phyloP scores from a whole-genome alignment of 1,140 invertebrate genomes.

The Brachionus paranguensis region DNA sequence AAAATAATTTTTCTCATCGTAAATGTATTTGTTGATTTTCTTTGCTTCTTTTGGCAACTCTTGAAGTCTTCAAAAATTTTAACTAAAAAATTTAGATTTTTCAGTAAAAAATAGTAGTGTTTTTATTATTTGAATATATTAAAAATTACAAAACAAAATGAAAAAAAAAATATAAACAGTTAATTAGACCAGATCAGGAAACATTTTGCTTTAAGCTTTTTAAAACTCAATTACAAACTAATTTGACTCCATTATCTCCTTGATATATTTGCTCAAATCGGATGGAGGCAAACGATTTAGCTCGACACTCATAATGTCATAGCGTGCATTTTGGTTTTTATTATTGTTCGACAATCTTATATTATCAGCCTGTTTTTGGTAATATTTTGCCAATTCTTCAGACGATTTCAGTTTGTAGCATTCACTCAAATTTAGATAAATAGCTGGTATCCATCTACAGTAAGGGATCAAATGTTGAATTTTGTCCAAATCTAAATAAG shows the following conservation, averaged over 20 bases:
- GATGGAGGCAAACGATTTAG: slow-evolving; percentile 6
- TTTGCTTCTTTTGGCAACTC: no score
- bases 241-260: background rate
- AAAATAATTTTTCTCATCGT: no score
- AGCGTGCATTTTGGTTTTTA: background rate
- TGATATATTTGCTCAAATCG: background rate
- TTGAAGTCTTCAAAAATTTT: no score
- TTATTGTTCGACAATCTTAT: background rate
- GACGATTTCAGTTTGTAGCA: slow-evolving; percentile 7
- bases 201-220: background rate
- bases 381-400: slow-evolving; percentile 21
- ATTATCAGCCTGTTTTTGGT: slow-evolving; percentile 29
- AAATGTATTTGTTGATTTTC: no score
- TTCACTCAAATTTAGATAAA: slow-evolving; percentile 31
- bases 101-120: no score
- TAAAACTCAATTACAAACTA: background rate
- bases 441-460: slow-evolving; percentile 29
- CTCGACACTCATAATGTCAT: background rate
- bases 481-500: slow-evolving; percentile 17
- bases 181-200: background rate
- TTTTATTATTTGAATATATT: background rate
- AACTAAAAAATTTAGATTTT: no score
- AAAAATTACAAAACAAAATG: background rate
- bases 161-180: background rate
- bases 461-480: background rate